Base-by-base conservation (phyloP, 2,888 invertebrate genomes). In the Scaptomyza caliginosa region DNA sequence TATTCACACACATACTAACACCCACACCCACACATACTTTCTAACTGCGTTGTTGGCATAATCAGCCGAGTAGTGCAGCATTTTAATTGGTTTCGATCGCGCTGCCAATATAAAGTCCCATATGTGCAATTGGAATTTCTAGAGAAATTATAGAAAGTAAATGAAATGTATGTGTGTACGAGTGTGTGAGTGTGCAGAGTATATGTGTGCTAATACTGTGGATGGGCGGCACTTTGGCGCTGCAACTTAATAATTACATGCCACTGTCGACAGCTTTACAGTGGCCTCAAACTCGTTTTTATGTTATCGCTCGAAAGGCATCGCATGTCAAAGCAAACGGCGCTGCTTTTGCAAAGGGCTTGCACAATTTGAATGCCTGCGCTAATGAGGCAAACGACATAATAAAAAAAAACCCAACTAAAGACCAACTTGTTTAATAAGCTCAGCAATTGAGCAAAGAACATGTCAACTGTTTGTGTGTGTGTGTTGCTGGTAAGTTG, bases 81-180 rank as follows among this genome's bases (percentile, higher is more conserved):
- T 84, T 83, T 83, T 84, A 83, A 83, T 83, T 83, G 83, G 76
- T 83, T 83, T 83, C 83, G 69, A 76, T 74, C 58, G 63, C 69
- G 63, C 69, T 83, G 80, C 77, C 83, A 83, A 83, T 83, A 83
- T 76, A 80, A 83, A 83, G 74, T 83, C 83, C 82, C 83, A 83
- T 78, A 83, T 83, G 83, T 83, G 83, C 83, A 83, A 82, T 84
- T 54, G 80, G 83, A 78, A 83, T 85, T 83, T 83, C 83, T 76
- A 83, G 71, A 74, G 82, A 83, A 85, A 84, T 84, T 85, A 83
- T 82, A 83, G 85, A 82, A 84, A 84, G 77, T 78, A 78, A 83
- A 83, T 82, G 78, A 77, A 74, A 78, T 73, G 78, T 66, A 42
- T 48, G 42, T 10, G 26, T 36, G 13, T 30, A 24, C 11, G 8